These are phyloP conservation scores for Rotaria sp. DNA, from an alignment of 2,888 invertebrate genomes.

Conservation along the genomic window DNA sequence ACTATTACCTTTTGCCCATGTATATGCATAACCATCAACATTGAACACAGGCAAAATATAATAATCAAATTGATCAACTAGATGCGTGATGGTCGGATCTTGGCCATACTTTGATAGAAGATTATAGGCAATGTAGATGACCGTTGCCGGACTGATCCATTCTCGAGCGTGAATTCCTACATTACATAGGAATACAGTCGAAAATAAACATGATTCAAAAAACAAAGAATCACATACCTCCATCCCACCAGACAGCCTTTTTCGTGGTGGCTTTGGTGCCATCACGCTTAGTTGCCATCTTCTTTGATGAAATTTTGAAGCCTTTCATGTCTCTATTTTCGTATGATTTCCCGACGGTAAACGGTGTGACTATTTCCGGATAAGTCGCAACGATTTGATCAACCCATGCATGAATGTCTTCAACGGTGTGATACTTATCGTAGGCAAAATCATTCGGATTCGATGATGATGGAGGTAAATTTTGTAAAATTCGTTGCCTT, in stretches of 20 bases:
- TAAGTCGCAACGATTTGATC: slow-evolving; percentile 20
- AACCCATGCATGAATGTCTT: slow-evolving; percentile 33
- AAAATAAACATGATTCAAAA: background rate
- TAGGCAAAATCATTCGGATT: slow-evolving; percentile 31
- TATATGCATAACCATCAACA: slow-evolving; percentile 44
- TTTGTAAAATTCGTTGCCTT: background rate
- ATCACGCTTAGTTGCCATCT: background rate
- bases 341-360: slow-evolving; percentile 31
- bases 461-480: background rate
- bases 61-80: background rate
- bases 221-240: background rate
- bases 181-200: background rate
- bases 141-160: slow-evolving; percentile 40
- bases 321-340: slow-evolving; percentile 29
- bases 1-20: slow-evolving; percentile 45
- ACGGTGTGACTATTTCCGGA: slow-evolving; percentile 23
- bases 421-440: slow-evolving; percentile 36
- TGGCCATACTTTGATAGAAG: slow-evolving; percentile 2
- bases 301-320: slow-evolving; percentile 33
- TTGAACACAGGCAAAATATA: slow-evolving; percentile 25
- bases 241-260: slow-evolving; percentile 35
- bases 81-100: background rate
- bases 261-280: background rate
- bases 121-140: slow-evolving; percentile 30
- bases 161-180: slow-evolving; percentile 34